phyloP scores from a whole-genome alignment of 2,797 vertebrate genomes.

The Spinibarbus caldwelli region DNA sequence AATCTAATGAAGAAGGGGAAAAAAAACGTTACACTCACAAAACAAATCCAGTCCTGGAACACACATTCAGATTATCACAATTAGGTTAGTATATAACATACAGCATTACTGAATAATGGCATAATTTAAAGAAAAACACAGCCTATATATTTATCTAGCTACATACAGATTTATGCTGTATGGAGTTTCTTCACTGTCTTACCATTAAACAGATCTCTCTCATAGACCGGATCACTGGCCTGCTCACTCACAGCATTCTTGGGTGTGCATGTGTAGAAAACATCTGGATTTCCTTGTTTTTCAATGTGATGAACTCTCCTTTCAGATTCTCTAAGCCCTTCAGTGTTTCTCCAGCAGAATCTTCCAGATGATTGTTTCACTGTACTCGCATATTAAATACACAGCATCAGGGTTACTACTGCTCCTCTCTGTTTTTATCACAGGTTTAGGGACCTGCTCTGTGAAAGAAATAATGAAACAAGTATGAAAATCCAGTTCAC shows the following conservation, averaged over 20 bases:
- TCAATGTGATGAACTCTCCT: background rate
- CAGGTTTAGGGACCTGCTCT: background rate
- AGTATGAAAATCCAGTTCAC: too few species aligned
- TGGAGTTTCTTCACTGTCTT: background rate
- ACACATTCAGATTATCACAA: background rate
- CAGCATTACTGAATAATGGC: background rate
- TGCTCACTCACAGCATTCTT: background rate
- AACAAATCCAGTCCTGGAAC: background rate
- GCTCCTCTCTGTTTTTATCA: background rate
- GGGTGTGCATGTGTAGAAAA: background rate
- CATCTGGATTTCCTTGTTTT: background rate
- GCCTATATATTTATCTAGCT: too few species aligned
- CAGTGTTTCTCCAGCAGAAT: background rate
- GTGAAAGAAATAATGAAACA: background rate
- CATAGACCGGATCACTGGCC: background rate
- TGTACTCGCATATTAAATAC: background rate
- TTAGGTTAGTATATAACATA: background rate
- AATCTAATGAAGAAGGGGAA: background rate
- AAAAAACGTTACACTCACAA: background rate
- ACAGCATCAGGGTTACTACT: background rate
- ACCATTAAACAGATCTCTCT: background rate
- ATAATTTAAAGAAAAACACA: background rate
- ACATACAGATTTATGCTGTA: background rate
- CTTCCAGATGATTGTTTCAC: background rate
- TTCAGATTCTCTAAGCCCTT: accelerated